Evolutionary conservation across 2,797 vertebrate genomes (phyloP).

Genomic region (Pipistrellus pipistrellus): DNA sequence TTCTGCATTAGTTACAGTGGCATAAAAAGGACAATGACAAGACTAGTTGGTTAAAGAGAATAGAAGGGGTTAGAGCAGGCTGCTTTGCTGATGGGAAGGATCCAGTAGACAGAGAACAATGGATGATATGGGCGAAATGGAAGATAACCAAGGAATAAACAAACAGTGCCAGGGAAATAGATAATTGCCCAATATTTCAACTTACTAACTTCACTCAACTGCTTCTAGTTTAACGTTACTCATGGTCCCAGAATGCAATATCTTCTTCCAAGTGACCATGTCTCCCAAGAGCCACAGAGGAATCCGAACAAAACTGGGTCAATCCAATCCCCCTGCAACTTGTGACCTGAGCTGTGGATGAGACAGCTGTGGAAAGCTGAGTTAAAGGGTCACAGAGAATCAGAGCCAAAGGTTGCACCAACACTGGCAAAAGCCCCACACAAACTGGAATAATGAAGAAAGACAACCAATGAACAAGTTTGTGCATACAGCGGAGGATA

Average conservation of each 20-base stretch:
- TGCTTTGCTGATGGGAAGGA: not conserved
- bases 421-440: not conserved
- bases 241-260: not conserved
- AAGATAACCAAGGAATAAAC: not conserved
- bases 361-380: not conserved
- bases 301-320: not conserved
- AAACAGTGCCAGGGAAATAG: not conserved
- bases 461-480: not conserved
- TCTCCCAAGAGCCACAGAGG: not conserved
- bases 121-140: not conserved
- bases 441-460: not conserved
- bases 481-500: not conserved
- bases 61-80: not conserved
- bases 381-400: not conserved
- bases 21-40: not conserved
- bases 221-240: not conserved
- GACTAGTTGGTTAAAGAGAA: not conserved
- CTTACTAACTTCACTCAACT: not conserved
- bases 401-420: not conserved
- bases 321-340: not conserved
- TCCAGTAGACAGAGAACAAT: not conserved
- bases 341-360: not conserved
- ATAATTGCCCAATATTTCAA: not conserved
- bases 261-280: not conserved
- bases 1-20: not conserved